Evolutionary conservation across 2,797 vertebrate genomes (phyloP).

Genomic region (Enteromius fasciolatus): DNA sequence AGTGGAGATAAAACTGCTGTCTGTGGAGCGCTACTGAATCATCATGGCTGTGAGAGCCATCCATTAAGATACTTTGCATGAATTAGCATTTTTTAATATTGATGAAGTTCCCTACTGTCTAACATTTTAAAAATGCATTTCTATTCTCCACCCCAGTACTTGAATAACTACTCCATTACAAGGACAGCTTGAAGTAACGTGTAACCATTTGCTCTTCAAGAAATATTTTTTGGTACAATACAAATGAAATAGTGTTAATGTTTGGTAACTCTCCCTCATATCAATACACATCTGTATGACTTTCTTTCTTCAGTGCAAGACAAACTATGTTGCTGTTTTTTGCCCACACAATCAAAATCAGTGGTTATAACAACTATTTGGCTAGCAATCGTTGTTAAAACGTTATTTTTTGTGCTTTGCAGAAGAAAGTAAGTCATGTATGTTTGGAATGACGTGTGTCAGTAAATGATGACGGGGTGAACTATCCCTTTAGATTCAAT

Average conservation of each 20-base stretch:
- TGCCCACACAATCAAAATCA: not conserved
- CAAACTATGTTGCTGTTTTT: not conserved
- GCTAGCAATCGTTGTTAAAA: not conserved
- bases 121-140: constrained; percentile 5
- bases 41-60: constrained; percentile 12
- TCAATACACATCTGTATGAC: not conserved
- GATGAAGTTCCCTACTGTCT: constrained; percentile 28
- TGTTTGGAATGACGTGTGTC: not conserved
- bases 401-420: not conserved
- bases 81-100: constrained; percentile 47
- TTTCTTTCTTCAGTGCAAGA: not conserved
- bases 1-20: constrained; percentile 16
- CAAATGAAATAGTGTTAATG: not conserved
- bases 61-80: constrained; percentile 41
- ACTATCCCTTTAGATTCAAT: not conserved
- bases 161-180: too few relatives aligned
- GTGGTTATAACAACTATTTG: not conserved
- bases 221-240: not conserved
- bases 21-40: constrained; percentile 19
- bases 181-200: too few relatives aligned
- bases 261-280: not conserved
- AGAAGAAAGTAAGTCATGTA: not conserved
- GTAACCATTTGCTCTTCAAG: not conserved
- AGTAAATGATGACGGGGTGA: not conserved
- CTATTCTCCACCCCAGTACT: not conserved